Conservation (phyloP, 2,113 vertebrate genomes). For the Nesoenas mayeri region DNA sequence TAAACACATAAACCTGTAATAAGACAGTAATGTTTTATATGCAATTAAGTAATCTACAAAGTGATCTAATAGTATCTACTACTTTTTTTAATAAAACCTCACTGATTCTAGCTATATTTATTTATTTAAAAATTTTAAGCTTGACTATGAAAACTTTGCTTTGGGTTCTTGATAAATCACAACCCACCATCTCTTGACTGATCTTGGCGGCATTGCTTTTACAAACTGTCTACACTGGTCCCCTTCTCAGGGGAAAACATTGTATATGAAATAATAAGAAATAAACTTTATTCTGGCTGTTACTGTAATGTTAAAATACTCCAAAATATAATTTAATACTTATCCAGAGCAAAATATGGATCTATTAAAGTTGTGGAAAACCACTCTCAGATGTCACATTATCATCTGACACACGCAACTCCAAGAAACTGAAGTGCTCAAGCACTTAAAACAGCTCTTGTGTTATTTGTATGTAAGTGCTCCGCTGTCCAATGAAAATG, state of each 20-base stretch:
- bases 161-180: neutral
- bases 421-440: neutral
- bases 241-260: neutral
- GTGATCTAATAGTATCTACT: neutral
- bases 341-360: neutral
- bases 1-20: neutral
- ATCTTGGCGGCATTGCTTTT: neutral
- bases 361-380: neutral
- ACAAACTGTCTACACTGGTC: neutral
- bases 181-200: neutral
- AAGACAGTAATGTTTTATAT: neutral
- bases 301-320: neutral
- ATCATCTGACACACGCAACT: neutral
- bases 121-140: neutral
- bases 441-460: neutral
- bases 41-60: neutral
- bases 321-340: neutral
- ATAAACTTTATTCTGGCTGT: neutral
- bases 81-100: neutral
- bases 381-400: neutral
- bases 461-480: neutral
- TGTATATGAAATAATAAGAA: neutral
- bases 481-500: neutral
- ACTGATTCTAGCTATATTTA: neutral
- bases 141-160: neutral